phyloP scores from a whole-genome alignment of 2,888 invertebrate species.

The Pollenia amentaria region DNA sequence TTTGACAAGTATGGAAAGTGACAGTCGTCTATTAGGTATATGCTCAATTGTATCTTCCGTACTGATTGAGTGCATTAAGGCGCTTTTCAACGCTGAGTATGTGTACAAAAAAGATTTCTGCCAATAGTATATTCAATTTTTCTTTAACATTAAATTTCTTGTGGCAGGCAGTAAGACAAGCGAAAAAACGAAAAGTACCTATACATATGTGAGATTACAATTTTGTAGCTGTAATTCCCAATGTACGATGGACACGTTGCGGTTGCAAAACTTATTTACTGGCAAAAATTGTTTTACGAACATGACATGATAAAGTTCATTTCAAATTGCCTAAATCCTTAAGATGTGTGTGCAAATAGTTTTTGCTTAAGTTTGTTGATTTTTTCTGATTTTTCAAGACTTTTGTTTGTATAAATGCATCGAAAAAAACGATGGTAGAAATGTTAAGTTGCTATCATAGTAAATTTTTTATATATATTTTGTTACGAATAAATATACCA shows the following conservation, averaged over 20 bases:
- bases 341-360: too few species aligned
- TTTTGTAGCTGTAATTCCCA: neutral
- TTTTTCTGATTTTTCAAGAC: too few species aligned
- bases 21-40: neutral
- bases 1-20: neutral
- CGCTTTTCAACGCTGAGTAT: constrained; percentile 4
- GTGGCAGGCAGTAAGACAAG: neutral
- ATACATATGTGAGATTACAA: neutral
- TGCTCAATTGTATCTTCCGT: constrained; percentile 1
- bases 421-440: too few species aligned
- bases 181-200: neutral
- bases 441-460: too few species aligned
- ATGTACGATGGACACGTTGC: neutral
- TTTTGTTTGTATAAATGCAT: too few species aligned
- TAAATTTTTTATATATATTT: too few species aligned
- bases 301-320: too few species aligned
- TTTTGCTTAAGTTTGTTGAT: too few species aligned
- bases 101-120: neutral
- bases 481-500: too few species aligned
- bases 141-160: neutral
- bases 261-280: too few species aligned
- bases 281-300: too few species aligned
- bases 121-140: neutral
- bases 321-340: too few species aligned
- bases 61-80: constrained; percentile 29